phyloP scores from a whole-genome alignment of 2,888 invertebrate genomes.

The Drosophila diplacantha region DNA sequence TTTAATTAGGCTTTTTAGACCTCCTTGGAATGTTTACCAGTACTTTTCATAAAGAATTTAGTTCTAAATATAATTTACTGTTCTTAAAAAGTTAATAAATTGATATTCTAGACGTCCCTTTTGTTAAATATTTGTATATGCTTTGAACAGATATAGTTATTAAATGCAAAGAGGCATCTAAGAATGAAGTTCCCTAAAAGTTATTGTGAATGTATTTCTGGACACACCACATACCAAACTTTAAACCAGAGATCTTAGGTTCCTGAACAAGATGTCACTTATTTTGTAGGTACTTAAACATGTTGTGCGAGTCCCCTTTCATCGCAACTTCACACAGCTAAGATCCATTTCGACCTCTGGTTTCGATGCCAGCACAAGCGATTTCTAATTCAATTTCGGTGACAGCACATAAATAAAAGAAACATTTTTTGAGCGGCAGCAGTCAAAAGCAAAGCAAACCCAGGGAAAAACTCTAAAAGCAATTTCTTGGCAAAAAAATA shows the following conservation, averaged over 20 bases:
- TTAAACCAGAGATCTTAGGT: neutral
- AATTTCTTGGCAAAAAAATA: constrained; percentile 60
- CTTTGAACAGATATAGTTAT: neutral
- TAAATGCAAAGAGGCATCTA: neutral
- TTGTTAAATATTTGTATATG: no score
- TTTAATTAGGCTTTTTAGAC: neutral
- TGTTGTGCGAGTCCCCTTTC: constrained; percentile 1
- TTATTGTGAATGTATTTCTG: no score
- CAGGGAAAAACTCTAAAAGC: constrained; percentile 65
- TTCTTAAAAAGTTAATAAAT: no score
- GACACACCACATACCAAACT: neutral
- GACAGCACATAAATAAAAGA: constrained; percentile 69
- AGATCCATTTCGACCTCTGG: constrained; percentile 31
- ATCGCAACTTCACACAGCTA: constrained; percentile 13
- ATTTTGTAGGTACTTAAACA: constrained; percentile 4
- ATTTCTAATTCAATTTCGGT: constrained; percentile 69
- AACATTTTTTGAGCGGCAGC: constrained; percentile 58
- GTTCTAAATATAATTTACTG: no score
- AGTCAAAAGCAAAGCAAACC: constrained; percentile 58
- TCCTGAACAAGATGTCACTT: neutral
- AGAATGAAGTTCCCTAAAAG: neutral
- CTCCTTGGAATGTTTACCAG: neutral
- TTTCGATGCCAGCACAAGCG: constrained; percentile 60
- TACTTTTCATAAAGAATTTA: no score
- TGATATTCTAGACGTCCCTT: no score